These are phyloP conservation scores for Leucosticte australis DNA, from an alignment of 2,113 vertebrate genomes.

Conservation along the genomic window DNA sequence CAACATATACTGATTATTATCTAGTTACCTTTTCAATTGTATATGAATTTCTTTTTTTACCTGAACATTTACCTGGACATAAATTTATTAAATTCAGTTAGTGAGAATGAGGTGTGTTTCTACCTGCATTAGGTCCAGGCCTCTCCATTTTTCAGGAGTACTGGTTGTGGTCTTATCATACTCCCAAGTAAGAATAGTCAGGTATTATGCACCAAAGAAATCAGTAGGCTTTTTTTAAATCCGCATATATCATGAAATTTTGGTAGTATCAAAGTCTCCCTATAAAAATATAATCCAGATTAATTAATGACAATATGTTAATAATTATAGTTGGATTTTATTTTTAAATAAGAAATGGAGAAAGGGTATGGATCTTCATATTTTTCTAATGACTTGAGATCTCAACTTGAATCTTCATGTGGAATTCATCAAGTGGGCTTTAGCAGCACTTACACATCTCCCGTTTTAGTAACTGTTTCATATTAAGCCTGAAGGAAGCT, in stretches of 20 bases:
- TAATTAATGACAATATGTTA: not conserved
- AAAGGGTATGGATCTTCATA: not conserved
- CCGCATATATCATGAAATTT: fast-evolving
- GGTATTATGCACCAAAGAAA: not conserved
- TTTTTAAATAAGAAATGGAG: not conserved
- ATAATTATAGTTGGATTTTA: not conserved
- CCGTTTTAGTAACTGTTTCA: slow-evolving; percentile 66
- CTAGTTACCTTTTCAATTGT: not conserved
- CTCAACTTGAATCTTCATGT: slow-evolving; percentile 44
- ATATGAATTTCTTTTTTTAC: not conserved
- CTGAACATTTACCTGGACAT: not conserved
- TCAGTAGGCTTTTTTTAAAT: not conserved
- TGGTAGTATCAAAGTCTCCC: not conserved
- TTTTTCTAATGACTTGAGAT: not conserved
- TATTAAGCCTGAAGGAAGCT: slow-evolving; percentile 59
- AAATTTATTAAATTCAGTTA: not conserved
- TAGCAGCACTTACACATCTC: slow-evolving; percentile 57
- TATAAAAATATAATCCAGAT: not conserved
- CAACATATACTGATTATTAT: not conserved
- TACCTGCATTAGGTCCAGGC: not conserved
- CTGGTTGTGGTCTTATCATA: not conserved
- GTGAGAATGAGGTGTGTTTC: not conserved
- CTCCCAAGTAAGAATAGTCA: not conserved
- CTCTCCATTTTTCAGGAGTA: fast-evolving
- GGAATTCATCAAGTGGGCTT: slow-evolving; percentile 62